Percentiles rank a stretch among this genome's conserved stretches.
These are phyloP conservation scores for Rhabdornis inornatus DNA, from an alignment of 2,113 vertebrate species.

Conservation along the genomic window DNA sequence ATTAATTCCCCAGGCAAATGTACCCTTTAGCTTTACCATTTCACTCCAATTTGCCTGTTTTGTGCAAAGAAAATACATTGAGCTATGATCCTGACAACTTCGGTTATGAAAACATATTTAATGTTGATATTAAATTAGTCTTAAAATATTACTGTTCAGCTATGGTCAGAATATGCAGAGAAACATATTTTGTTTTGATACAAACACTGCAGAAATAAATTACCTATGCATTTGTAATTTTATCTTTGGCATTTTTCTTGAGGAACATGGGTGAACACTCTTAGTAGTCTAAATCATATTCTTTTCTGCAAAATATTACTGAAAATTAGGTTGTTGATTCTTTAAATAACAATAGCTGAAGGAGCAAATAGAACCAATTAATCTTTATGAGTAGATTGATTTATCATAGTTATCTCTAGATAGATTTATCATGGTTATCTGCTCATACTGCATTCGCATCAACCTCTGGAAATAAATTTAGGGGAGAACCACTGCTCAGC, in stretches of 20 bases:
- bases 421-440: slow-evolving; percentile 35
- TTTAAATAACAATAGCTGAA: slow-evolving; percentile 55
- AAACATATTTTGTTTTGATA: slow-evolving; percentile 13
- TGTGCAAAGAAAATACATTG: background rate
- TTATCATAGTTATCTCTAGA: slow-evolving; percentile 23
- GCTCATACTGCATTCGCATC: background rate
- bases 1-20: background rate
- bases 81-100: background rate
- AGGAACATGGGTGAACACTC: background rate
- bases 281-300: background rate
- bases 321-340: slow-evolving; percentile 48
- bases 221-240: background rate
- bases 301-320: slow-evolving; percentile 3
- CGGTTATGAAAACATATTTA: slow-evolving; percentile 6
- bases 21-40: background rate
- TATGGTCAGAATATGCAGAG: background rate
- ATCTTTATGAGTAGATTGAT: slow-evolving; percentile 33
- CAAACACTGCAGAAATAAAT: slow-evolving; percentile 17
- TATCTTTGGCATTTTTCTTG: background rate
- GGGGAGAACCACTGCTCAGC: background rate
- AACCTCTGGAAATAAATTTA: background rate
- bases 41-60: background rate
- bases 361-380: slow-evolving; percentile 32
- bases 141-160: background rate
- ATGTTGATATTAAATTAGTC: background rate